These are phyloP conservation scores for Brachyptera putata DNA, from an alignment of 2,888 invertebrate genomes.

Conservation along the genomic window DNA sequence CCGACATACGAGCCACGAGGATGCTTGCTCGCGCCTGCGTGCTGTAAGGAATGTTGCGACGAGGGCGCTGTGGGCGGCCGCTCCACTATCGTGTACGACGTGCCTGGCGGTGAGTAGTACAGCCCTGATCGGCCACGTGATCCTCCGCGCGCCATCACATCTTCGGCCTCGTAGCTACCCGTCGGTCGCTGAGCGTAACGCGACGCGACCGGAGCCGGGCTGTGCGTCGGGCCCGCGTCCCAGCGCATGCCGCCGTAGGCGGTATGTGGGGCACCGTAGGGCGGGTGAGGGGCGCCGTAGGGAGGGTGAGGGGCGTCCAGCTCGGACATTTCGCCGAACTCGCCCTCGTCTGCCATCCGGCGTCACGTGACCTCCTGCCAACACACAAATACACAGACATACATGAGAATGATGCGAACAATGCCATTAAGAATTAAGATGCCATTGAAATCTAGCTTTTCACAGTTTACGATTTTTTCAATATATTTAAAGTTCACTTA, in stretches of 20 bases:
- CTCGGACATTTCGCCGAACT: slow-evolving; percentile 46
- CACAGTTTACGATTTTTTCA: no score
- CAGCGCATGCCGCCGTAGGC: slow-evolving; percentile 28
- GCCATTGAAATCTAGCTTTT: no score
- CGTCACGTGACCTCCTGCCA: slow-evolving; percentile 42
- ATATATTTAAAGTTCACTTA: no score
- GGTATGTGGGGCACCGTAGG: slow-evolving; percentile 37
- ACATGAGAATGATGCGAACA: no score
- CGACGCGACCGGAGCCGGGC: slow-evolving; percentile 33
- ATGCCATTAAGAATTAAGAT: no score
- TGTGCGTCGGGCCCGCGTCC: slow-evolving; percentile 35
- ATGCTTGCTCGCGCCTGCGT: slow-evolving; percentile 40
- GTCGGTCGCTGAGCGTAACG: slow-evolving; percentile 36
- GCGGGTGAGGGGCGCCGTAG: slow-evolving; percentile 37
- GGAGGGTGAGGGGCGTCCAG: slow-evolving; percentile 39
- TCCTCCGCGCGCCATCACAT: slow-evolving; percentile 49
- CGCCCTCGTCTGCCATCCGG: slow-evolving; percentile 43
- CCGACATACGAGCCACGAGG: slow-evolving; percentile 65
- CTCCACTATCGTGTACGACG: slow-evolving; percentile 84
- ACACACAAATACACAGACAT: no score
- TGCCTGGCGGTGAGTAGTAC: slow-evolving; percentile 85
- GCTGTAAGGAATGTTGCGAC: slow-evolving; percentile 25
- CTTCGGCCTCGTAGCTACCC: slow-evolving; percentile 42
- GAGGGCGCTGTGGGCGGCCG: slow-evolving; percentile 45
- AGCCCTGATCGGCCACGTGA: slow-evolving; percentile 56